Percentiles rank a stretch among this genome's conserved stretches.
Evolutionary conservation across 2,797 vertebrate genomes (phyloP).

Genomic region (Dipus sagitta): DNA sequence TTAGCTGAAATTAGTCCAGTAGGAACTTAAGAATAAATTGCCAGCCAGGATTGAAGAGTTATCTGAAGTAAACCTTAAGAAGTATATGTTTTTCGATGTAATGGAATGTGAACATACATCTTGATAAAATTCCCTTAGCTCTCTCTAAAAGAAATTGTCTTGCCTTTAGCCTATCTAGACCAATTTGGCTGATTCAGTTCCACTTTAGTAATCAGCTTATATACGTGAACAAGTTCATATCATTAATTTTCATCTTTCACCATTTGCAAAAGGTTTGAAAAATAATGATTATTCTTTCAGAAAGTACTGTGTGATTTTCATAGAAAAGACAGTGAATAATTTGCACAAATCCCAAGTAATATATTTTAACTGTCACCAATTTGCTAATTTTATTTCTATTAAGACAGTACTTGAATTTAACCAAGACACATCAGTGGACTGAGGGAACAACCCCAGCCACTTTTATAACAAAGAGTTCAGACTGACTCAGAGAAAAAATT

Average conservation of each 20-base stretch:
- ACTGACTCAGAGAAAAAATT: conserved; percentile 37
- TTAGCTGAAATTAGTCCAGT: conserved; percentile 49
- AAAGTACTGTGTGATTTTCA: conserved; percentile 57
- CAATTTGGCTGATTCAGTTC: conserved; percentile 1
- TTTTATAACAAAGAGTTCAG: conserved; percentile 16
- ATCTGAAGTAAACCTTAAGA: conserved; percentile 28
- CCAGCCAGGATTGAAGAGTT: background rate
- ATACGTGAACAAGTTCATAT: background rate
- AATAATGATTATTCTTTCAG: conserved; percentile 53
- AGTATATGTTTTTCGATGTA: conserved; percentile 3
- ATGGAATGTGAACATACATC: background rate
- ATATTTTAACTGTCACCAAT: conserved; percentile 19
- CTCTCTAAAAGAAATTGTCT: conserved; percentile 25
- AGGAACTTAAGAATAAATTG: conserved; percentile 52
- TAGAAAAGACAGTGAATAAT: conserved; percentile 20
- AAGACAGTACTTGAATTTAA: conserved; percentile 35
- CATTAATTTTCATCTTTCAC: conserved; percentile 56
- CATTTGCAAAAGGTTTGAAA: conserved; percentile 54
- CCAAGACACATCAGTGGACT: background rate
- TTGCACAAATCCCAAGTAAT: conserved; percentile 4
- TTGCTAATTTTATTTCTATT: conserved; percentile 49
- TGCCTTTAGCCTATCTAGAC: conserved; percentile 36
- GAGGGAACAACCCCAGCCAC: background rate
- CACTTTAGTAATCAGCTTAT: conserved; percentile 41
- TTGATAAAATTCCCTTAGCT: background rate